These are phyloP conservation scores for Erebia ligea DNA, from an alignment of 2,888 invertebrate genomes.

Conservation along the genomic window DNA sequence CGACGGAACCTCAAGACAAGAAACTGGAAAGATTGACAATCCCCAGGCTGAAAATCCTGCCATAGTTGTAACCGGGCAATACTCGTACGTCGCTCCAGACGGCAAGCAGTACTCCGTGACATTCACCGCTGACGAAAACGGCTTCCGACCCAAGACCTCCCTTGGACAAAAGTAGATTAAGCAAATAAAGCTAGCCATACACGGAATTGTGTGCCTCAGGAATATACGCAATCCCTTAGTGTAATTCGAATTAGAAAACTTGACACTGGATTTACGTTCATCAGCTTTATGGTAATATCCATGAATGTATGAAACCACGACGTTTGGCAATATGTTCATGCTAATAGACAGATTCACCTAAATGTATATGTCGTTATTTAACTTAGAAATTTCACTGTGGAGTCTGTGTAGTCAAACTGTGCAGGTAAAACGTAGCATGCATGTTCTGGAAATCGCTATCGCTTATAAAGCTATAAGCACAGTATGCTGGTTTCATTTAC, in stretches of 20 bases:
- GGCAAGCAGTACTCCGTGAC: constrained; percentile 86
- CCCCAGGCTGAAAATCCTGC: constrained; percentile 86
- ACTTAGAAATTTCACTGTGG: neutral
- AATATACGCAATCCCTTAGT: neutral
- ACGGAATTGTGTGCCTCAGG: neutral
- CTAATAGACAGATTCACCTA: neutral
- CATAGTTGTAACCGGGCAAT: constrained; percentile 84
- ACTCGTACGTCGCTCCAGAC: constrained; percentile 85
- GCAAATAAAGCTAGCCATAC: constrained; percentile 6
- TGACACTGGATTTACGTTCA: neutral
- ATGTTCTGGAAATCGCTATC: neutral
- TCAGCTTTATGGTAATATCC: too few relatives aligned
- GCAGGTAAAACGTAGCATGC: neutral
- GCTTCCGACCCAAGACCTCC: constrained; percentile 82
- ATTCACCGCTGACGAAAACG: constrained; percentile 85
- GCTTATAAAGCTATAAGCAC: neutral
- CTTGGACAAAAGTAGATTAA: constrained; percentile 64
- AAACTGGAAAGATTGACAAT: constrained; percentile 85
- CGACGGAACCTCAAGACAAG: constrained; percentile 85
- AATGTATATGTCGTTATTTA: neutral
- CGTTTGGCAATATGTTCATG: too few relatives aligned
- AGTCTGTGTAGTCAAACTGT: neutral
- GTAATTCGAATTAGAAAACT: neutral
- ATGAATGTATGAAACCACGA: too few relatives aligned
- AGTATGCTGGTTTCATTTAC: neutral